Evolutionary conservation across 2,888 invertebrate genomes (phyloP), one percentile per base, ranked within the genome.

Genomic region (Calliopum simillimum): DNA sequence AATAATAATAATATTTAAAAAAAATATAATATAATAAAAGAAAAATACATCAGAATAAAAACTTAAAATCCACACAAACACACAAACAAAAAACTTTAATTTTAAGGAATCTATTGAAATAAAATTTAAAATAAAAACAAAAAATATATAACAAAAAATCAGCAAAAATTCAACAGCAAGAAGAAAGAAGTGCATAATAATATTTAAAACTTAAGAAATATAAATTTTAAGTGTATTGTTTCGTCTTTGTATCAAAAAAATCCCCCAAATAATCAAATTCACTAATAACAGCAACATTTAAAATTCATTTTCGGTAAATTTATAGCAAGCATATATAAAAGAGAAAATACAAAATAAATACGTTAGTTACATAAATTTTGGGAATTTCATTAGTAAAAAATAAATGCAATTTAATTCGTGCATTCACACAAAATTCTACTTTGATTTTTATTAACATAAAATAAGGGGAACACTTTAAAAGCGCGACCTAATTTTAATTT

Each of bases 161-260:
- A 58, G 47, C 49, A 68, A 63, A n/a, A 68, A 59, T 72, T 59
- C 63, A 70, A 58, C 58, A 71, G 33, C 47, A 56, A 68, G 71
- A 58, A 73, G 67, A 68, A 72, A 58, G 51, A 72, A 70, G 71
- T 8, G 33, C 71, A 68, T 68, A 71, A 69, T 68, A 71, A 66
- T 56, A 68, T 70, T 65, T 71, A 67, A 70, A 76, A 76, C 75
- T 77, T 81, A 82, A 81, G 80, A 79, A 82, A 80, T 78, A 80
- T 81, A 82, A 84, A 82, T 83, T 80, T 79, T 82, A 82, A 82
- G 84, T 84, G 83, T 83, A 82, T 81, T 83, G 80, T 84, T 80
- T 81, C 77, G 78, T 66, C 65, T 78, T 78, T 78, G 77, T 77
- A 79, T 77, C 76, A 75, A 76, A 76, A 77, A 73, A 77, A 77